Percentiles rank a stretch among this genome's conserved stretches.
Conservation (phyloP, 2,888 invertebrate genomes). For the Athalia cordata region DNA sequence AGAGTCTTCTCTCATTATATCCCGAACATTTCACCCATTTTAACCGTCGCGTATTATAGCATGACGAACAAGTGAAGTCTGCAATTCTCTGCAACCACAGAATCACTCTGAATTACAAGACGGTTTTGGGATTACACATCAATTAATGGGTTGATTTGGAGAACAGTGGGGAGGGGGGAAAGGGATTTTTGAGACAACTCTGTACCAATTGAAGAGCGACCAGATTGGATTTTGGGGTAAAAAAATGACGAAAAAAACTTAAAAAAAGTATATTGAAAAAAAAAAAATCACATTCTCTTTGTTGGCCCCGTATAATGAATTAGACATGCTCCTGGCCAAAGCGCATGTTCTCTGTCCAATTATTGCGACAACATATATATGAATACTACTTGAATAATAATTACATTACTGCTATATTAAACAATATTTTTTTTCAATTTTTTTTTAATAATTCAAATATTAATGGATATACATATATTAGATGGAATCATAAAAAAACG, state of each 20-base stretch:
- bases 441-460: slow-evolving; percentile 31
- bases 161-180: too few relatives aligned
- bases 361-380: slow-evolving; percentile 45
- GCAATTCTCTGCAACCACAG: too few relatives aligned
- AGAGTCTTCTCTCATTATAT: background rate
- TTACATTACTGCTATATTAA: slow-evolving; percentile 44
- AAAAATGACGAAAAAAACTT: slow-evolving; percentile 3
- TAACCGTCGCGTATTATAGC: background rate
- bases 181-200: too few relatives aligned
- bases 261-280: slow-evolving; percentile 23
- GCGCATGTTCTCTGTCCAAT: slow-evolving; percentile 65
- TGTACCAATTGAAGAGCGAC: background rate
- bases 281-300: slow-evolving; percentile 41
- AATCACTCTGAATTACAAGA: too few relatives aligned
- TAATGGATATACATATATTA: slow-evolving; percentile 44
- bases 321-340: slow-evolving; percentile 60
- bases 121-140: too few relatives aligned
- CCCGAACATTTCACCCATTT: background rate
- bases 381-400: slow-evolving; percentile 41
- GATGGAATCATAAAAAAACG: slow-evolving; percentile 44
- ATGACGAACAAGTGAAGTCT: background rate
- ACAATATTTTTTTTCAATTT: slow-evolving; percentile 10
- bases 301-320: slow-evolving; percentile 45
- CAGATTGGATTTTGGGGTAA: slow-evolving; percentile 19
- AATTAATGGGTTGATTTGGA: too few relatives aligned